These are phyloP conservation scores for silkworm (Bombyx mori) DNA, from an alignment of 1,140 invertebrate species.

Conservation along the genomic window ASM3026992v2 NC_085118.1:4474501-4475000, in stretches of 20 bases:
- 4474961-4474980: slow-evolving; percentile 24
- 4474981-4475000: slow-evolving; percentile 33
- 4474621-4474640: neutral
- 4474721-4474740: slow-evolving; percentile 1
- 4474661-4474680: neutral
- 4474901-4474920: neutral
- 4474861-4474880: slow-evolving; percentile 18
- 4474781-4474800: slow-evolving; percentile 21
- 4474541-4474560: neutral
- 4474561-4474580: slow-evolving; percentile 12
- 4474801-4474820: slow-evolving; percentile 15
- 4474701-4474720: neutral
- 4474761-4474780: slow-evolving; percentile 2
- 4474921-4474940: slow-evolving; percentile 31
- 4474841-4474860: slow-evolving; percentile 19
- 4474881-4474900: slow-evolving; percentile 12
- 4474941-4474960: slow-evolving; percentile 37
- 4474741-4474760: slow-evolving; percentile 2
- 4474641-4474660: slow-evolving; percentile 3
- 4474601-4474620: neutral
- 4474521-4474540: neutral
- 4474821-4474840: neutral
- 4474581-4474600: slow-evolving; percentile 10
- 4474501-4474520: neutral
- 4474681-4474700: neutral